Percentiles rank a stretch among this genome's conserved stretches.
Conservation (phyloP, 2,797 vertebrate genomes). For the Euphonia xanthogaster region DNA sequence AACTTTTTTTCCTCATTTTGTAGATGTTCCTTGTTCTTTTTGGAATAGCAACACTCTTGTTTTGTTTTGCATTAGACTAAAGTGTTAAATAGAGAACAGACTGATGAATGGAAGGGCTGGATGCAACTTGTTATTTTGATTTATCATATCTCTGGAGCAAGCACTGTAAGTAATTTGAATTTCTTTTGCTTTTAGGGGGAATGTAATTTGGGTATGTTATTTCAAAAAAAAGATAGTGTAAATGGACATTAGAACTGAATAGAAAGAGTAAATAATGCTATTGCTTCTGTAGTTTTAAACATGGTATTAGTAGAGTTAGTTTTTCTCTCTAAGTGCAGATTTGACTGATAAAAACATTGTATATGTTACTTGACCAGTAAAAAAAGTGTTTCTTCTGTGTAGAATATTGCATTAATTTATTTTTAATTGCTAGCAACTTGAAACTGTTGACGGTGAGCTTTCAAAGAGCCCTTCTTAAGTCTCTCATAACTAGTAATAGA, state of each 20-base stretch:
- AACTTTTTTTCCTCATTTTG: conserved; percentile 48
- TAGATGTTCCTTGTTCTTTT: conserved; percentile 40
- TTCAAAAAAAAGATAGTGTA: background rate
- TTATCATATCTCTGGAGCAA: conserved; percentile 98
- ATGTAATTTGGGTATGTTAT: background rate
- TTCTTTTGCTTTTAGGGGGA: background rate
- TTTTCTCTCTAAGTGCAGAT: background rate
- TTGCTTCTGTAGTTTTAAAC: background rate
- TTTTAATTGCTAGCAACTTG: background rate
- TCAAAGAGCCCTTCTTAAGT: background rate
- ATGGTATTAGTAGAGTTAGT: background rate
- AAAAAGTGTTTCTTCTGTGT: background rate
- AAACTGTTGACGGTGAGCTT: background rate
- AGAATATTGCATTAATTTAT: background rate
- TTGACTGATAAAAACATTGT: background rate
- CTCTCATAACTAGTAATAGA: background rate
- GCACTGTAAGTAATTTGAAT: conserved; percentile 85
- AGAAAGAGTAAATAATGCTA: background rate
- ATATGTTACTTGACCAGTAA: background rate
- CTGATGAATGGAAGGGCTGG: conserved; percentile 99
- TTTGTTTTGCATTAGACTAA: conserved; percentile 84
- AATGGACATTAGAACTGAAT: background rate
- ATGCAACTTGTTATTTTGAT: conserved; percentile 99
- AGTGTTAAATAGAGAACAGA: conserved; percentile 96
- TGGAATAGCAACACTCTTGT: conserved; percentile 59